phyloP scores from a whole-genome alignment of 2,113 vertebrate genomes.

The Perca schrenkii region DNA sequence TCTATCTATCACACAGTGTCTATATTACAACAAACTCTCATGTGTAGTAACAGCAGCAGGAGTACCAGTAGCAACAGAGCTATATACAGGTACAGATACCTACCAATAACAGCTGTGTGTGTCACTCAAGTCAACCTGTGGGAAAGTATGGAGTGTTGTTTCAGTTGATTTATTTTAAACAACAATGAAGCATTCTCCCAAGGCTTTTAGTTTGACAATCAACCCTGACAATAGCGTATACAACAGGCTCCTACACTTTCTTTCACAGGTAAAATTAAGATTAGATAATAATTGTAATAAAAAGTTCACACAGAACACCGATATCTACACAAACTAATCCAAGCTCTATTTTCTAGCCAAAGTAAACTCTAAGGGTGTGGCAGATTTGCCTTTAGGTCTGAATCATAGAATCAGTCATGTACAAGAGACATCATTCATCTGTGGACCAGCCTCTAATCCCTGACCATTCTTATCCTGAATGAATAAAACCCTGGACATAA shows the following conservation, averaged over 20 bases:
- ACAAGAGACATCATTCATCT: conserved; percentile 38
- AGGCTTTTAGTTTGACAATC: conserved; percentile 5
- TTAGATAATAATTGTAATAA: conserved; percentile 23
- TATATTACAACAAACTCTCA: too few species aligned
- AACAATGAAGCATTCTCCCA: neutral
- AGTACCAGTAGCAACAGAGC: neutral
- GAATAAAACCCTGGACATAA: conserved; percentile 42
- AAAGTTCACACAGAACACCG: neutral
- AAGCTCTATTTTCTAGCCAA: neutral
- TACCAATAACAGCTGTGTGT: neutral
- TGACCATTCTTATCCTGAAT: conserved; percentile 34
- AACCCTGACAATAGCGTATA: neutral
- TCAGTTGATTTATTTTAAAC: conserved; percentile 5
- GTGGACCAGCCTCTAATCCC: conserved; percentile 36
- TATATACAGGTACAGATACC: neutral
- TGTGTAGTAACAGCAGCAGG: neutral
- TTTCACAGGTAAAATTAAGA: neutral
- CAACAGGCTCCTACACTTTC: neutral
- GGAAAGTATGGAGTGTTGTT: neutral
- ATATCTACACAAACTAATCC: conserved; percentile 18
- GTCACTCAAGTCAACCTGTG: neutral
- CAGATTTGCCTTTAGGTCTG: conserved; percentile 10
- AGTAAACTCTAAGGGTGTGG: conserved; percentile 30
- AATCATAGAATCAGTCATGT: conserved; percentile 18
- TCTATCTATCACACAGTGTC: too few species aligned